phyloP scores from a whole-genome alignment of 2,113 vertebrate species.

The Lonchura striata region DNA sequence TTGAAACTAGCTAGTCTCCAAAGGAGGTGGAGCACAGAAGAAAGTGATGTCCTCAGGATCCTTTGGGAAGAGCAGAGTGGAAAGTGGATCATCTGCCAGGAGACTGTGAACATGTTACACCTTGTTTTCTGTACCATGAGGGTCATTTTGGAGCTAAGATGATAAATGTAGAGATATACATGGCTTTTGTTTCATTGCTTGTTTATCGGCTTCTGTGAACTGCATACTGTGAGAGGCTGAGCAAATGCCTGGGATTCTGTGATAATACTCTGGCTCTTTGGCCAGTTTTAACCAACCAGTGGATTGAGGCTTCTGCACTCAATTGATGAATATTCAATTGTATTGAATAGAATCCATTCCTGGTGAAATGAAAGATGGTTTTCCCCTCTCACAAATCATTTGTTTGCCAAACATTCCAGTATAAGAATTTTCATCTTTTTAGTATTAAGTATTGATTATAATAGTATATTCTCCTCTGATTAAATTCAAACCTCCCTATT shows the following conservation, averaged over 20 bases:
- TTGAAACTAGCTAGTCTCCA: neutral
- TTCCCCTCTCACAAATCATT: neutral
- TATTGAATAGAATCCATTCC: no score
- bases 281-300: neutral
- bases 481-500: neutral
- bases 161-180: rapidly evolving
- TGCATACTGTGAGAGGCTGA: neutral
- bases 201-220: neutral
- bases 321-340: neutral
- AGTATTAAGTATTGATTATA: neutral
- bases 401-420: neutral
- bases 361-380: neutral
- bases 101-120: neutral
- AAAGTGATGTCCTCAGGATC: neutral
- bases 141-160: neutral
- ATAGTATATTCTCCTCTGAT: neutral
- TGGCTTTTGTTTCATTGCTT: neutral
- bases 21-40: neutral
- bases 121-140: neutral
- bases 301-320: neutral
- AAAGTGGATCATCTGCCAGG: neutral
- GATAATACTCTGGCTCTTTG: neutral
- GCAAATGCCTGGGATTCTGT: neutral
- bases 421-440: neutral
- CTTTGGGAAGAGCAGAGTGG: neutral